Evolutionary conservation across 2,797 vertebrate genomes (phyloP), one percentile per base, ranked within the genome.

Genomic region (Miichthys miiuy): DNA sequence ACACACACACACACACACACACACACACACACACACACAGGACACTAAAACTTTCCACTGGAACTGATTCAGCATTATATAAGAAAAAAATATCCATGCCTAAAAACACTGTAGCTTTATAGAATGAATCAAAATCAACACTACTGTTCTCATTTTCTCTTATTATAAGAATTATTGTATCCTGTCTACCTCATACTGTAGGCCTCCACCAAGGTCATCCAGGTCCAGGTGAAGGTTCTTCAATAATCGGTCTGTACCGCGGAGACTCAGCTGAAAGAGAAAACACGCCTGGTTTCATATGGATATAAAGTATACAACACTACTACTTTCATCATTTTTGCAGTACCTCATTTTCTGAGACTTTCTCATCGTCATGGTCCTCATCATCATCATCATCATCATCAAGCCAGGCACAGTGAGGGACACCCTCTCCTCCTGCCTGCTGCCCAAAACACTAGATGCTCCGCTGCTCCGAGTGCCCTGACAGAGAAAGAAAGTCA

Each of bases 141-240:
- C 9, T 48, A 10, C 9, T 60, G 54, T 21, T 52, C 0, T 51
- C 17, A 38, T 18, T 58, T 70, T 38, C n/a, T 54, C 11, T 72
- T 20, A 44, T 27, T 21, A 9, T 46, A 18, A n/a, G 25, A 65
- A 38, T 9, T n/a, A 25, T 16, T 60, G n/a, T 4, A 48, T 38
- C 4, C 1, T 48, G 38, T 61, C 12, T 89, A 98, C 97, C 97
- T 98, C 96, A 1, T 95, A 97, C 14, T 95, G 95, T 16, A 97
- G 95, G 80, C 95, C 93, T 58, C 89, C 94, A 71, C 93, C 96
- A 46, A 97, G 91, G 1, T 87, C 87, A 0, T 95, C 93, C n/a
- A 97, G 27, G 62, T 97, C 96, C 72, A 98, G 67, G 34, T 96
- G 95, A 52, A 98, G 80, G 38, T 98, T 98, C 87, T 93, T 96